These are phyloP conservation scores for Acleris emargana DNA, from an alignment of 2,888 invertebrate species.

Conservation along the genomic window DNA sequence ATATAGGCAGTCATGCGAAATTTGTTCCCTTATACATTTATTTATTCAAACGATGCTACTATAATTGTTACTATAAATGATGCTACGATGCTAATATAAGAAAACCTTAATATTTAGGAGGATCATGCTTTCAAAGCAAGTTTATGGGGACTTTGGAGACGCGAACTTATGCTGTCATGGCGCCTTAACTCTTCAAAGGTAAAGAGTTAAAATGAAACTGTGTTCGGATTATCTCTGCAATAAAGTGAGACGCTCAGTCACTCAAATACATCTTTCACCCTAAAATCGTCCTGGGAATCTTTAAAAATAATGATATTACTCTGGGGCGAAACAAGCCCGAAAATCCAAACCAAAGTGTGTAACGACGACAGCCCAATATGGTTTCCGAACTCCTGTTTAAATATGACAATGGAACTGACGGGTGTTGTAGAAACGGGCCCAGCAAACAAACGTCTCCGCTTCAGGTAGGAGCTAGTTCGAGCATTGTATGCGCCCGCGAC, in stretches of 20 bases:
- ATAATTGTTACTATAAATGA: too few relatives aligned
- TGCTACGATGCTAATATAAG: too few relatives aligned
- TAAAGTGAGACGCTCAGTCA: slow-evolving; percentile 4
- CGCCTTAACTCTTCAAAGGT: too few relatives aligned
- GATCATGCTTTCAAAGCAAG: too few relatives aligned
- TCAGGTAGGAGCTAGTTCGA: slow-evolving; percentile 53
- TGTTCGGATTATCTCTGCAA: slow-evolving; percentile 16
- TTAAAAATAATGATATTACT: not conserved
- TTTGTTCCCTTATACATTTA: too few relatives aligned
- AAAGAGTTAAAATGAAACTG: not conserved
- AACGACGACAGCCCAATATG: slow-evolving; percentile 22
- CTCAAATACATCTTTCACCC: slow-evolving; percentile 3
- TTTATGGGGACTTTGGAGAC: too few relatives aligned
- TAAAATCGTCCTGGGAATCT: too few relatives aligned
- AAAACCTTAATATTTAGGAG: too few relatives aligned
- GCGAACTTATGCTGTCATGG: too few relatives aligned
- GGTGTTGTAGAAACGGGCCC: slow-evolving; percentile 36
- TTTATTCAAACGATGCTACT: too few relatives aligned
- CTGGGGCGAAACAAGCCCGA: not conserved
- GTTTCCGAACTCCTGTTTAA: slow-evolving; percentile 35
- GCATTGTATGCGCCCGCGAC: slow-evolving; percentile 62
- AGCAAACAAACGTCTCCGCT: slow-evolving; percentile 64
- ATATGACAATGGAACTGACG: slow-evolving; percentile 33
- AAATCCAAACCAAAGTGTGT: slow-evolving; percentile 2
- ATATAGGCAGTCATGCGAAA: too few relatives aligned